Evolutionary conservation across 2,888 invertebrate genomes (phyloP), one percentile per base, ranked within the genome.

Genomic region (Meiosimyza platycephala): DNA sequence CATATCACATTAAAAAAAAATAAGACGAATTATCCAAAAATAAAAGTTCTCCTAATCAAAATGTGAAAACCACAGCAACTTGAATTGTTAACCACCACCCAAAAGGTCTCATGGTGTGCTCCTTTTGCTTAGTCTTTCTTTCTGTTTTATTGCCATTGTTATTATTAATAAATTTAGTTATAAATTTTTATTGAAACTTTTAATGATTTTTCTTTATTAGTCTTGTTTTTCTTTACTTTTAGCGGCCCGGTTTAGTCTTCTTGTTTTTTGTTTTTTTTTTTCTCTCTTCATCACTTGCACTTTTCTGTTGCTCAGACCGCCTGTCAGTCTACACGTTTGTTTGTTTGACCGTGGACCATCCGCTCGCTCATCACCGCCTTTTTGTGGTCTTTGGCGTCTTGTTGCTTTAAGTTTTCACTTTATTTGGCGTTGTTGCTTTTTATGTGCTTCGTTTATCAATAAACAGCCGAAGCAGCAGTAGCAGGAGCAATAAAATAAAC

Each of bases 181-280:
- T 33, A 33, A 60, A 60, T 28, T 60, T 22, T n/a, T 33, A 60
- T 22, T 33, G 60, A 60, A 60, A 60, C 60, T 60, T 60, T 60
- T 60, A 28, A 33, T 60, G 60, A 60, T 22, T 22, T 40, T 60
- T n/a, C 15, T 60, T 33, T 60, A 22, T 33, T 40, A 60, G 60
- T 3, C 13, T 13, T 60, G 54, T 16, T 54, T 54, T 60, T 69
- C 60, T 50, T 65, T 72, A 33, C 50, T 69, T 74, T 74, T 66
- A 73, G 72, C 74, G 69, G 57, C 22, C 57, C 6, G 1, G 18
- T 13, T 33, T 67, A 16, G 66, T 50, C 28, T 68, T 47, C 15
- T 22, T 28, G 50, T 52, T 60, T 57, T 59, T 55, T 33, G 13
- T 48, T 57, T 22, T 52, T 50, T 7, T 4, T 9, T 6, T 18